Percentiles rank a stretch among this genome's conserved stretches.
These are phyloP conservation scores for Lutraria rhynchaena DNA, from an alignment of 1,140 invertebrate genomes.

Conservation along the genomic window DNA sequence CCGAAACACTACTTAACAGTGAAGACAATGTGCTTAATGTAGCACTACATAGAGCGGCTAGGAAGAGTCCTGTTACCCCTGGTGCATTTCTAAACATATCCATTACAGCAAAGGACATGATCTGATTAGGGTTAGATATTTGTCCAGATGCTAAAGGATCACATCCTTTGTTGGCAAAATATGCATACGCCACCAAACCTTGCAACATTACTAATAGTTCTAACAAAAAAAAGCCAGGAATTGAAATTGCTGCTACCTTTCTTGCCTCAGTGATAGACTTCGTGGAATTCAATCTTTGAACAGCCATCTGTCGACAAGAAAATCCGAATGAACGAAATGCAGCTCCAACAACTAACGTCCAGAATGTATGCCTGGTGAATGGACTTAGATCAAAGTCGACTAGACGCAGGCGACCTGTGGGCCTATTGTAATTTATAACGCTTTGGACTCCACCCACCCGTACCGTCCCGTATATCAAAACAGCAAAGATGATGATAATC, in stretches of 20 bases:
- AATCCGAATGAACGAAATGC: background rate
- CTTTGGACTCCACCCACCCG: too few species aligned
- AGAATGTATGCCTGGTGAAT: constrained; percentile 29
- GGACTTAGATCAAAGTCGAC: constrained; percentile 42
- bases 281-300: constrained; percentile 43
- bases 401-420: too few species aligned
- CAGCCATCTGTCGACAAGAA: constrained; percentile 6
- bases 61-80: constrained; percentile 30
- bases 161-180: constrained; percentile 38
- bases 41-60: constrained; percentile 32
- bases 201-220: constrained; percentile 21
- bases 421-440: too few species aligned
- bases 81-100: constrained; percentile 40
- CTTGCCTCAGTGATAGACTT: constrained; percentile 29
- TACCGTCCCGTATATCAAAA: too few species aligned
- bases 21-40: constrained; percentile 47
- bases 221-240: constrained; percentile 19
- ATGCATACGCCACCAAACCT: constrained; percentile 43
- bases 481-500: too few species aligned
- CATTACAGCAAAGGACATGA: constrained; percentile 18
- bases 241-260: constrained; percentile 28
- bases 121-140: constrained; percentile 50
- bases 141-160: constrained; percentile 42
- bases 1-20: constrained; percentile 31
- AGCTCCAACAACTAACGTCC: constrained; percentile 35